Conservation (phyloP, 1,140 invertebrate species). For the Zaprionus taronus region DNA sequence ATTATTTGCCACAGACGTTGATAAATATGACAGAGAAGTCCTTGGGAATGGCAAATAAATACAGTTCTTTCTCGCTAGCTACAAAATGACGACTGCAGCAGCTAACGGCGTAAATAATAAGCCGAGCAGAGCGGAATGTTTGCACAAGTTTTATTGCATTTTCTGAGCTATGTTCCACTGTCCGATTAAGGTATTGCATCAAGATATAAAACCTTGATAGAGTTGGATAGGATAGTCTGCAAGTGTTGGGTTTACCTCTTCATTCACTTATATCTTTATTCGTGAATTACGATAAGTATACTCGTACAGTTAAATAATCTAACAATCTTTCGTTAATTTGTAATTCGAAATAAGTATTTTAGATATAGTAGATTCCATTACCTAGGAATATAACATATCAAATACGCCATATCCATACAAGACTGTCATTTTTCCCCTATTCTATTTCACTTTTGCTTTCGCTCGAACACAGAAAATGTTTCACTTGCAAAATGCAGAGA, state of each 20-base stretch:
- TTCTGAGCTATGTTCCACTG: not conserved
- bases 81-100: slow-evolving; percentile 37
- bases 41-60: slow-evolving; percentile 64
- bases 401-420: not conserved
- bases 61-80: slow-evolving; percentile 35
- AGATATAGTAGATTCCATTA: no score
- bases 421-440: not conserved
- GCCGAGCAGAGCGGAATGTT: slow-evolving; percentile 41
- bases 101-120: slow-evolving; percentile 35
- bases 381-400: no score
- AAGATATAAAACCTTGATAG: not conserved
- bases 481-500: slow-evolving; percentile 1
- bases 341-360: no score
- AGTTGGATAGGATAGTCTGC: not conserved
- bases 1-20: slow-evolving; percentile 82
- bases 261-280: no score
- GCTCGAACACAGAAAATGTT: not conserved
- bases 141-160: slow-evolving; percentile 60
- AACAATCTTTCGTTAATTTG: no score
- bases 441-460: not conserved
- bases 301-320: no score
- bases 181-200: not conserved
- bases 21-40: slow-evolving; percentile 76
- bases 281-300: no score
- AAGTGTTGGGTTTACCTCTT: no score